Evolutionary conservation across 2,113 vertebrate genomes (phyloP).

Genomic region (Galbula dea): DNA sequence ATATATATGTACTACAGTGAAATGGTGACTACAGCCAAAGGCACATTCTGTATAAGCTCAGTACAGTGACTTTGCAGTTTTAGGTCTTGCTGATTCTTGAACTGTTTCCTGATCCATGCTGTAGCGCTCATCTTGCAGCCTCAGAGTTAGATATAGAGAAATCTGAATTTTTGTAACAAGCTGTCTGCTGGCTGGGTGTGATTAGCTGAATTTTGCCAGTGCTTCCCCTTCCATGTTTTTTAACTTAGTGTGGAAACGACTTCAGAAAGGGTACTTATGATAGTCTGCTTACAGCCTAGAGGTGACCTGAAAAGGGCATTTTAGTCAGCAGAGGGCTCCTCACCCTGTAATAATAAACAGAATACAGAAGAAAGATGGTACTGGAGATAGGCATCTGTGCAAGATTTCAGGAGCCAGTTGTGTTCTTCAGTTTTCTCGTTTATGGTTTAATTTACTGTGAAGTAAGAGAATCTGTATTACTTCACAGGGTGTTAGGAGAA

Average conservation of each 20-base stretch:
- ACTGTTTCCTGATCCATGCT: neutral
- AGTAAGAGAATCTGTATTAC: neutral
- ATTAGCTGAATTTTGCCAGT: neutral
- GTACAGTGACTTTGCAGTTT: neutral
- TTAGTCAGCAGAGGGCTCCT: slow-evolving; percentile 46
- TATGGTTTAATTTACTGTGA: neutral
- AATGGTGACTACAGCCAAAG: neutral
- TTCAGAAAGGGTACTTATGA: neutral
- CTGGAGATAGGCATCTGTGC: neutral
- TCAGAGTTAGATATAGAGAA: neutral
- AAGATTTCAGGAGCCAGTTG: neutral
- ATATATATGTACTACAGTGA: neutral
- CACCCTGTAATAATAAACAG: neutral
- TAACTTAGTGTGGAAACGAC: neutral
- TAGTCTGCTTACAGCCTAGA: neutral
- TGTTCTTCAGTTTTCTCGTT: neutral
- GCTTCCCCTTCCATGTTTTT: neutral
- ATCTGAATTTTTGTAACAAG: neutral
- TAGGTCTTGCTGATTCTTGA: neutral
- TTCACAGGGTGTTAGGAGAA: neutral
- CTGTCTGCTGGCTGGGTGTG: neutral
- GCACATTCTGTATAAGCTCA: neutral
- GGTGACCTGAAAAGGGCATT: neutral
- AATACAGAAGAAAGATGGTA: neutral
- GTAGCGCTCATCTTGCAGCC: neutral